These are phyloP conservation scores for Amphiprion ocellaris DNA, from an alignment of 2,113 vertebrate species.

Conservation along the genomic window DNA sequence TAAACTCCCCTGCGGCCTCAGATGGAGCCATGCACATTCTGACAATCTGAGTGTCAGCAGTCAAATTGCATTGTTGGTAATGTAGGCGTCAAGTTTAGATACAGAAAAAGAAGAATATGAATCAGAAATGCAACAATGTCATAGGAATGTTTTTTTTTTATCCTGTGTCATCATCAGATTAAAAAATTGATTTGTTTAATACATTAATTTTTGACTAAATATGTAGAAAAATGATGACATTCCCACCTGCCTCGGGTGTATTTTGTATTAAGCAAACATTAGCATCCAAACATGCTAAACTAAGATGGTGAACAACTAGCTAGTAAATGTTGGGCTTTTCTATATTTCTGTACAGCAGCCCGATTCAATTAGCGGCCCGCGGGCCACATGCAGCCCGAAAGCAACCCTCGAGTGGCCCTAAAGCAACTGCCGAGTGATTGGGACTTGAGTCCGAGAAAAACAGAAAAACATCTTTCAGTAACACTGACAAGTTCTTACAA, in stretches of 20 bases:
- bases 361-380: too few species aligned
- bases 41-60: neutral
- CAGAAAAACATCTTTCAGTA: too few species aligned
- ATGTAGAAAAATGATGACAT: neutral
- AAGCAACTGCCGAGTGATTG: too few species aligned
- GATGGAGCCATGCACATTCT: neutral
- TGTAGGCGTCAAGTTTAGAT: neutral
- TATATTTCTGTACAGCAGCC: too few species aligned
- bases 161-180: neutral
- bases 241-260: neutral
- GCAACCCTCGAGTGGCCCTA: too few species aligned
- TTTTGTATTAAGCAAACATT: neutral
- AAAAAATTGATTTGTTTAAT: neutral
- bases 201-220: neutral
- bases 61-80: neutral
- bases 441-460: too few species aligned
- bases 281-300: neutral
- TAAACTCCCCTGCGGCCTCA: neutral
- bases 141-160: neutral
- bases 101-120: neutral
- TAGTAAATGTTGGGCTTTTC: too few species aligned
- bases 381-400: too few species aligned
- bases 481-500: too few species aligned
- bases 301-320: neutral
- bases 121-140: neutral